These are phyloP conservation scores for Perizoma affinitatum DNA, from an alignment of 2,888 invertebrate species.

Conservation along the genomic window DNA sequence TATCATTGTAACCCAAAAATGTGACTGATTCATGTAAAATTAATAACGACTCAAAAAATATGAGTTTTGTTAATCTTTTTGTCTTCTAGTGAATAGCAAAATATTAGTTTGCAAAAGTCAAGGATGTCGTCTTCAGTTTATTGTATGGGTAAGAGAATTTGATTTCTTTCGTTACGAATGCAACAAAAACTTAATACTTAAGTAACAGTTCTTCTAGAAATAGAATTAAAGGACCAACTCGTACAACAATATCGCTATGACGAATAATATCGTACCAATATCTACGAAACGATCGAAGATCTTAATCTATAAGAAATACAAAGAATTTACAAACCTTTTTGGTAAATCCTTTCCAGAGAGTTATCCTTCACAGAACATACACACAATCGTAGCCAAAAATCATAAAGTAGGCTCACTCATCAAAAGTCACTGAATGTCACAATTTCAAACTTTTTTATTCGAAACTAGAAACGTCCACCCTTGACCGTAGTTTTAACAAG, in stretches of 20 bases:
- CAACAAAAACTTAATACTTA: too few relatives aligned
- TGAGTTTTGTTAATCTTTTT: too few relatives aligned
- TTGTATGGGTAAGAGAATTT: too few relatives aligned
- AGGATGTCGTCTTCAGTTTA: too few relatives aligned
- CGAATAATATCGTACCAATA: slow-evolving; percentile 6
- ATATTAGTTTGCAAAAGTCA: too few relatives aligned
- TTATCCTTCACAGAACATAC: slow-evolving; percentile 17
- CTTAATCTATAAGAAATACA: slow-evolving; percentile 24
- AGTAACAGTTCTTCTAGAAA: too few relatives aligned
- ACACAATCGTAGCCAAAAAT: slow-evolving; percentile 13
- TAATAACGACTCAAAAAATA: too few relatives aligned
- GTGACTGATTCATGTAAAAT: too few relatives aligned
- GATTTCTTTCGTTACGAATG: too few relatives aligned
- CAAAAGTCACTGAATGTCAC: slow-evolving; percentile 7
- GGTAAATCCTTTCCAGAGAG: slow-evolving; percentile 28
- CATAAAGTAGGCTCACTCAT: slow-evolving; percentile 1
- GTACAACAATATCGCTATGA: not conserved
- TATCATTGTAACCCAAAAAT: too few relatives aligned
- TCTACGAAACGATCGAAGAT: slow-evolving; percentile 20
- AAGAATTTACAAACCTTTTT: slow-evolving; percentile 32
- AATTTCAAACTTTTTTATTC: slow-evolving; percentile 2
- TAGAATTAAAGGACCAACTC: too few relatives aligned
- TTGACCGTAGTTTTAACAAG: slow-evolving; percentile 37
- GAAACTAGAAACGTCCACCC: slow-evolving; percentile 26
- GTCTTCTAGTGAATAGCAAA: too few relatives aligned